Evolutionary conservation across 2,113 vertebrate genomes (phyloP).

Genomic region (Peucedramus taeniatus): DNA sequence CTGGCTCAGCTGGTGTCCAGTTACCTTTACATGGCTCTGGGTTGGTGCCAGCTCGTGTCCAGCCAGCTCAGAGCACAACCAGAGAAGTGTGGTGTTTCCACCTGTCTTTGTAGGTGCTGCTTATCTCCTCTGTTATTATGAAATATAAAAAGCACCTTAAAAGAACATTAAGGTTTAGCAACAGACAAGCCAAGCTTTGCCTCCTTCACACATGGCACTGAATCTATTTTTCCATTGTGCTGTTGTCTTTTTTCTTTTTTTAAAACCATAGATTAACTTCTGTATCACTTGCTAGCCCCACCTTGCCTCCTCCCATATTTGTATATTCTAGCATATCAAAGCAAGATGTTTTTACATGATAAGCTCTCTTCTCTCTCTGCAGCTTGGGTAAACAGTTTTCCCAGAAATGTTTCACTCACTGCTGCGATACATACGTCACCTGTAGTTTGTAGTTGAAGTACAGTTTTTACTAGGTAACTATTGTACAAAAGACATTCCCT

Average conservation of each 20-base stretch:
- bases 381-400: slow-evolving; percentile 28
- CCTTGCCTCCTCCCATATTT: slow-evolving; percentile 47
- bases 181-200: neutral
- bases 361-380: slow-evolving; percentile 8
- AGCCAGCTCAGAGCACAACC: neutral
- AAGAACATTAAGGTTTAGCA: neutral
- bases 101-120: neutral
- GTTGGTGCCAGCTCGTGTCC: neutral
- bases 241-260: neutral
- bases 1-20: accelerated
- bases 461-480: neutral
- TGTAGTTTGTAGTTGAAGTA: neutral
- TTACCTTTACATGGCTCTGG: neutral
- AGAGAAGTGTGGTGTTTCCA: neutral
- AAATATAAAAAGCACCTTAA: neutral
- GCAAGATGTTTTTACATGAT: slow-evolving; percentile 37
- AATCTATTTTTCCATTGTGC: neutral
- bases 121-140: neutral
- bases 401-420: slow-evolving; percentile 13
- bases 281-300: slow-evolving; percentile 23
- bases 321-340: slow-evolving; percentile 40
- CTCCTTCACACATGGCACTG: neutral
- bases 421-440: neutral
- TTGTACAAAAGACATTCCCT: slow-evolving; percentile 23
- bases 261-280: neutral